These are phyloP conservation scores for Capitella teleta DNA, from an alignment of 1,140 invertebrate species.

Conservation along the genomic window DNA sequence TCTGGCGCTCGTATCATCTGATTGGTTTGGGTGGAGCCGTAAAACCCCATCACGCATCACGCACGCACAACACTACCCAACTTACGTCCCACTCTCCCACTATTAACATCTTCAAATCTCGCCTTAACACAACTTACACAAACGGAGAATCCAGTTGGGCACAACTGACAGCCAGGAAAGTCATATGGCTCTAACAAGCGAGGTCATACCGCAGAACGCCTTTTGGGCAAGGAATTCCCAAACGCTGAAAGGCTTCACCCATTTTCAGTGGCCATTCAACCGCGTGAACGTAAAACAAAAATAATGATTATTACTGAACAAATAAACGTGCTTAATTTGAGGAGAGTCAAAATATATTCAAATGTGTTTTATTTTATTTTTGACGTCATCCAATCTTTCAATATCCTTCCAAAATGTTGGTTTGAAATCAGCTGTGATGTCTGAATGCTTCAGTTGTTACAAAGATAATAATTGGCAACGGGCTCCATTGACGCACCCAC, in stretches of 20 bases:
- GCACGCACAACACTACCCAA: no score
- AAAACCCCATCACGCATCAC: no score
- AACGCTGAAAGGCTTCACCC: conserved; percentile 24
- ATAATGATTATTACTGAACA: conserved; percentile 1
- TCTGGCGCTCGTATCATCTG: no score
- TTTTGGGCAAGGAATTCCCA: conserved; percentile 26
- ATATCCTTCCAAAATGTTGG: conserved; percentile 69
- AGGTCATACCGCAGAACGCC: conserved; percentile 16
- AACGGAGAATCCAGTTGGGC: conserved; percentile 88
- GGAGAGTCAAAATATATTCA: neutral
- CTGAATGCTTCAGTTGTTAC: conserved; percentile 49
- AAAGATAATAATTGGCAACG: conserved; percentile 70
- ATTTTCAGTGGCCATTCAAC: conserved; percentile 36
- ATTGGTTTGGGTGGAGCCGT: no score
- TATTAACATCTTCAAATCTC: conserved; percentile 75
- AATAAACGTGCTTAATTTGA: no score
- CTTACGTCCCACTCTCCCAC: no score
- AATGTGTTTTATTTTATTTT: conserved; percentile 66
- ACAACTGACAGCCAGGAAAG: conserved; percentile 4
- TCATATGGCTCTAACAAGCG: conserved; percentile 8
- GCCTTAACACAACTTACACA: conserved; percentile 94
- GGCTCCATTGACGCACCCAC: conserved; percentile 52
- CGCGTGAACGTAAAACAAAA: conserved; percentile 24
- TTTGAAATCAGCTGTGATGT: conserved; percentile 23
- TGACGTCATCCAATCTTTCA: conserved; percentile 73